Conservation (phyloP, 2,888 invertebrate genomes). For the Agriopis aurantiaria region DNA sequence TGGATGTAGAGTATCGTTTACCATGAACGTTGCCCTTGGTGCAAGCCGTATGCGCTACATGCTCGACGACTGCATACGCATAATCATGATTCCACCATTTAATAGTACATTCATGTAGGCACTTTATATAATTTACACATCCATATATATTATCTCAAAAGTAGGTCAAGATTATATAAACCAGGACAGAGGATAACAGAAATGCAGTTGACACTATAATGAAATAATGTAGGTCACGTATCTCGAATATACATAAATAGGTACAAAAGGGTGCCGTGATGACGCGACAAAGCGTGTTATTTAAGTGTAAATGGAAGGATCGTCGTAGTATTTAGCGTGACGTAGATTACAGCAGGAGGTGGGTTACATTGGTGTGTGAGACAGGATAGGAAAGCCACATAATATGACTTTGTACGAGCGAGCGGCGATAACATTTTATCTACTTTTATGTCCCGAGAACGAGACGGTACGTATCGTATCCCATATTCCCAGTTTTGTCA, state of each 20-base stretch:
- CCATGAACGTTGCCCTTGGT: conserved; percentile 56
- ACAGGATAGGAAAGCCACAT: too few species aligned
- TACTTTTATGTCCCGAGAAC: too few species aligned
- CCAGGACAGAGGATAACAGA: conserved; percentile 82
- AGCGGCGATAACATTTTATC: too few species aligned
- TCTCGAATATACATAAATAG: conserved; percentile 33
- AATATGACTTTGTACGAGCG: too few species aligned
- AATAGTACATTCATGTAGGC: conserved; percentile 62
- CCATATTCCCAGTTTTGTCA: too few species aligned
- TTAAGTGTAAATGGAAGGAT: neutral
- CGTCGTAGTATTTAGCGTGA: neutral
- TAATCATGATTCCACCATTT: conserved; percentile 58
- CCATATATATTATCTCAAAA: conserved; percentile 61
- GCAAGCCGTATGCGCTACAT: conserved; percentile 58
- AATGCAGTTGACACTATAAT: conserved; percentile 70
- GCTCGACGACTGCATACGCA: conserved; percentile 56
- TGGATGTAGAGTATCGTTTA: neutral
- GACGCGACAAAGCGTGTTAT: neutral
- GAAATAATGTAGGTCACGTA: conserved; percentile 63
- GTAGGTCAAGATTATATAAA: conserved; percentile 81
- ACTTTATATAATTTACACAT: conserved; percentile 69
- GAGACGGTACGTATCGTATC: too few species aligned
- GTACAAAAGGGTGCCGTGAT: conserved; percentile 12
- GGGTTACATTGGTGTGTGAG: too few species aligned
- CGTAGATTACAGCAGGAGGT: neutral